Evolutionary conservation across 2,113 vertebrate species (phyloP).

Genomic region (Micronycteris hirsuta): DNA sequence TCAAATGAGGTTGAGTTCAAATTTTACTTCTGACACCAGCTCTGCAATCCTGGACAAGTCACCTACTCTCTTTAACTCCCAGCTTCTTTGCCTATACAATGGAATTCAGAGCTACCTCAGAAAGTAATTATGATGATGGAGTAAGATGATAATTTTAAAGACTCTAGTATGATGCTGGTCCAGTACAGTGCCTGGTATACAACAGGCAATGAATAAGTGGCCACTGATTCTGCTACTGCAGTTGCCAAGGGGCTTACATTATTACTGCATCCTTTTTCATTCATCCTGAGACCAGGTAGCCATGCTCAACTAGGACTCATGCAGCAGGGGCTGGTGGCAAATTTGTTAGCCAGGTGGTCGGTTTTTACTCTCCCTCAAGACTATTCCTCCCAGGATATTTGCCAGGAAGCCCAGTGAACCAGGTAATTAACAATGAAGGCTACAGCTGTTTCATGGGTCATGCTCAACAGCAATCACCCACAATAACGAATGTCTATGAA

Average conservation of each 20-base stretch:
- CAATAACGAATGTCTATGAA: background rate
- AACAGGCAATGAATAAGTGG: background rate
- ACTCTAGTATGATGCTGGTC: background rate
- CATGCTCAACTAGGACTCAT: background rate
- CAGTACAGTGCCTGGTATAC: background rate
- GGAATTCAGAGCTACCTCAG: background rate
- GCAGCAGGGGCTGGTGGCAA: background rate
- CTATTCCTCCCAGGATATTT: background rate
- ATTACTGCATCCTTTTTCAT: background rate
- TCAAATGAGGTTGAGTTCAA: background rate
- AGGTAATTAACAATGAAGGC: conserved; percentile 33
- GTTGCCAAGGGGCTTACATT: background rate
- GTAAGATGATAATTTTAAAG: background rate
- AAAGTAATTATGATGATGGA: background rate
- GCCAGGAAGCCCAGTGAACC: background rate
- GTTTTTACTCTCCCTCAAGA: background rate
- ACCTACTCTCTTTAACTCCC: background rate
- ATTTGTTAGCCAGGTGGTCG: background rate
- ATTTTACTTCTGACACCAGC: background rate
- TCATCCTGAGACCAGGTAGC: background rate
- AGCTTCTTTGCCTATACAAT: background rate
- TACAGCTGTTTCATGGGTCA: background rate
- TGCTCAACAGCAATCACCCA: background rate
- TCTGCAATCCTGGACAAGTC: background rate
- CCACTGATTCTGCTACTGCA: background rate